A percentile compares a stretch with the other conserved stretches of the same genome.
Evolutionary conservation across 2,113 vertebrate species (phyloP).

Genomic region (pig (Sus scrofa)): T2T-Sscrofa CM000820.6:87263501-87264000

Average conservation of each 20-base stretch:
- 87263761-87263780: not conserved
- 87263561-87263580: constrained; percentile 32
- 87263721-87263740: not conserved
- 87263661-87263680: not conserved
- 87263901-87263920: not conserved
- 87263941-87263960: not conserved
- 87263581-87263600: not conserved
- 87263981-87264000: not conserved
- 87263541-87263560: not conserved
- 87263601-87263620: not conserved
- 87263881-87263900: constrained; percentile 37
- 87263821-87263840: not conserved
- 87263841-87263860: not conserved
- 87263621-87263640: not conserved
- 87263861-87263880: not conserved
- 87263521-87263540: not conserved
- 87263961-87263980: not conserved
- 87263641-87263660: not conserved
- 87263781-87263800: not conserved
- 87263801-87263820: constrained; percentile 10
- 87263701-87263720: not conserved
- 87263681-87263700: not conserved
- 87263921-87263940: not conserved
- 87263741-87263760: not conserved
- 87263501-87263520: not conserved